A percentile compares a stretch with the other conserved stretches of the same genome.
These are phyloP conservation scores for Solen grandis DNA, from an alignment of 1,140 invertebrate species.

Conservation along the genomic window DNA sequence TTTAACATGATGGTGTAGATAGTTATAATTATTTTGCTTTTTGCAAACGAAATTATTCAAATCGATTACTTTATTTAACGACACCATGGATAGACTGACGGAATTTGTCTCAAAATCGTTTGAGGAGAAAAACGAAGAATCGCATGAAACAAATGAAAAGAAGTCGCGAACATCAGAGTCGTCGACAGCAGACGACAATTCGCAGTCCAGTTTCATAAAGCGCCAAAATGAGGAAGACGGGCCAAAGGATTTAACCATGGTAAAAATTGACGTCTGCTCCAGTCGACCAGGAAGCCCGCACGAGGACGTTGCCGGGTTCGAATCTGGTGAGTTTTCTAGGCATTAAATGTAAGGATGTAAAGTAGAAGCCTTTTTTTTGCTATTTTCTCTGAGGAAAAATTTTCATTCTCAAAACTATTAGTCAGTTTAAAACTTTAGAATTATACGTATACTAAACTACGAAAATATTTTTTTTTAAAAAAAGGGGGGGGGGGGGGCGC, in stretches of 20 bases:
- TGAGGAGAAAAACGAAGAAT: slow-evolving; percentile 42
- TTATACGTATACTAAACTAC: no score
- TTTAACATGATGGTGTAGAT: no score
- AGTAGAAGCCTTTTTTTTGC: no score
- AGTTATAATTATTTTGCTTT: no score
- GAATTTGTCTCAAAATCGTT: slow-evolving; percentile 55
- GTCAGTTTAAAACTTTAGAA: not conserved
- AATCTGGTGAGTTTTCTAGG: slow-evolving; percentile 23
- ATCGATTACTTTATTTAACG: no score
- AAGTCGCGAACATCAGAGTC: not conserved
- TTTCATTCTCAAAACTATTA: not conserved
- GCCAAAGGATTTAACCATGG: slow-evolving; percentile 19
- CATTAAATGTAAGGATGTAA: no score
- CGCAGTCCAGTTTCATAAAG: not conserved
- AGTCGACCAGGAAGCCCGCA: slow-evolving; percentile 19
- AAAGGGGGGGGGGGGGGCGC: no score
- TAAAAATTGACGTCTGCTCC: slow-evolving; percentile 56
- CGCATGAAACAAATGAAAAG: slow-evolving; percentile 17
- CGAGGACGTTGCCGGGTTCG: slow-evolving; percentile 2
- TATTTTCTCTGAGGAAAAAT: no score
- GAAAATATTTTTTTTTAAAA: no score
- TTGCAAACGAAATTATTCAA: no score
- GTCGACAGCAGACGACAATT: not conserved
- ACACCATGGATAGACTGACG: slow-evolving; percentile 53
- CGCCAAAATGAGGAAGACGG: slow-evolving; percentile 14